These are phyloP conservation scores for Craseonycteris thonglongyai DNA, from an alignment of 2,113 vertebrate species.

Conservation along the genomic window DNA sequence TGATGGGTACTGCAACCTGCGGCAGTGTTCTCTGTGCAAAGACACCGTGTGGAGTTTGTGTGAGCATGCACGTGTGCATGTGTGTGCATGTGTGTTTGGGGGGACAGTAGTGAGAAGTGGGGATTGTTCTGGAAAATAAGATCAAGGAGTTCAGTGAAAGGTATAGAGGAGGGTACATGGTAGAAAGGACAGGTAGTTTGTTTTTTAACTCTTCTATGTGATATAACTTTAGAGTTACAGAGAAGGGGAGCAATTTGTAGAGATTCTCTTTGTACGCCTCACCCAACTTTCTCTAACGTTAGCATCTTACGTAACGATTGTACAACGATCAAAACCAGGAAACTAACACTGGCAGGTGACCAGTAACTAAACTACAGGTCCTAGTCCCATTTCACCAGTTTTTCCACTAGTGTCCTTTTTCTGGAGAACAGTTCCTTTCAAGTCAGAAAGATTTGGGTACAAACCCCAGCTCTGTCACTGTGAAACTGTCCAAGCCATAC, in stretches of 20 bases:
- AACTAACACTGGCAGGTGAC: background rate
- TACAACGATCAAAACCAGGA: background rate
- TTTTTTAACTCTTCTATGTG: background rate
- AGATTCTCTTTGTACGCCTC: fast-evolving
- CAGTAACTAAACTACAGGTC: background rate
- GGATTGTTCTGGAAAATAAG: background rate
- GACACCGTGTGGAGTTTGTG: background rate
- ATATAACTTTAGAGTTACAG: background rate
- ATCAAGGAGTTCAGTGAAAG: background rate
- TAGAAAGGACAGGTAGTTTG: background rate
- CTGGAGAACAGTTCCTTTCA: background rate
- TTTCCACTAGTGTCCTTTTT: background rate
- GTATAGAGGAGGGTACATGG: background rate
- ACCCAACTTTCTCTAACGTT: background rate
- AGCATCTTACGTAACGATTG: background rate
- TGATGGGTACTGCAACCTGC: background rate
- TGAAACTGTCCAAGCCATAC: no score
- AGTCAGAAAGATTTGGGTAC: background rate
- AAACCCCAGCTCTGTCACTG: background rate
- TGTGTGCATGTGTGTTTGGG: background rate
- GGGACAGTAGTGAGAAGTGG: no score
- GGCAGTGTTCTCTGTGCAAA: background rate
- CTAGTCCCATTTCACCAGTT: background rate
- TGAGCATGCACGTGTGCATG: no score
- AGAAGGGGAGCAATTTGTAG: background rate